A percentile compares a stretch with the other conserved stretches of the same genome.
Conservation (phyloP, 2,113 vertebrate genomes). For the Oncorhynchus masou region DNA sequence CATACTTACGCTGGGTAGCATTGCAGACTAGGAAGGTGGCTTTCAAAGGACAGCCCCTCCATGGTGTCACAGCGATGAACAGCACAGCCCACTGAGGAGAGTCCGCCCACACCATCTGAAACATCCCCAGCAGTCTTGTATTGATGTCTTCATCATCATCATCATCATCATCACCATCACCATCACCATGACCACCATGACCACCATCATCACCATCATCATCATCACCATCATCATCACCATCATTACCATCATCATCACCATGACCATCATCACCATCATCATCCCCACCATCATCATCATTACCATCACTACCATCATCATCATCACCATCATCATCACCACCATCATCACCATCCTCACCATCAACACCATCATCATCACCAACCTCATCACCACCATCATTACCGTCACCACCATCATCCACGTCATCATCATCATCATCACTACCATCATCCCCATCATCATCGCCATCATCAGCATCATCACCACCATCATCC, state of each 20-base stretch:
- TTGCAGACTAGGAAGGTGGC: slow-evolving; percentile 42
- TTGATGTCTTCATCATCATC: too few relatives aligned
- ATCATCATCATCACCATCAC: too few relatives aligned
- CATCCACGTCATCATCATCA: too few relatives aligned
- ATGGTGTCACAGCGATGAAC: slow-evolving; percentile 26
- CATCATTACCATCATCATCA: accelerated
- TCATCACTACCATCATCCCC: too few relatives aligned
- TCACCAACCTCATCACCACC: accelerated
- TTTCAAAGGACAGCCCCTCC: neutral
- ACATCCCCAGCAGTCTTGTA: slow-evolving; percentile 2
- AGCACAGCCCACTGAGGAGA: slow-evolving; percentile 36
- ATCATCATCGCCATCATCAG: accelerated
- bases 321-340: too few relatives aligned
- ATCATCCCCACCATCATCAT: too few relatives aligned
- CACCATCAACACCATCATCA: accelerated
- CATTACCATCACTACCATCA: accelerated
- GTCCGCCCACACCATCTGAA: slow-evolving; percentile 50
- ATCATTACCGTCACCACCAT: accelerated
- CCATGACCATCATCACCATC: too few relatives aligned
- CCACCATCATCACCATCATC: too few relatives aligned
- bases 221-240: accelerated
- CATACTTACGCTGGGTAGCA: slow-evolving; percentile 33
- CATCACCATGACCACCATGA: accelerated
- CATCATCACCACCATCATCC: too few relatives aligned
- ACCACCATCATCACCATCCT: accelerated